These are phyloP conservation scores for Brachyhypopomus gauderio DNA, from an alignment of 2,113 vertebrate genomes.

Conservation along the genomic window DNA sequence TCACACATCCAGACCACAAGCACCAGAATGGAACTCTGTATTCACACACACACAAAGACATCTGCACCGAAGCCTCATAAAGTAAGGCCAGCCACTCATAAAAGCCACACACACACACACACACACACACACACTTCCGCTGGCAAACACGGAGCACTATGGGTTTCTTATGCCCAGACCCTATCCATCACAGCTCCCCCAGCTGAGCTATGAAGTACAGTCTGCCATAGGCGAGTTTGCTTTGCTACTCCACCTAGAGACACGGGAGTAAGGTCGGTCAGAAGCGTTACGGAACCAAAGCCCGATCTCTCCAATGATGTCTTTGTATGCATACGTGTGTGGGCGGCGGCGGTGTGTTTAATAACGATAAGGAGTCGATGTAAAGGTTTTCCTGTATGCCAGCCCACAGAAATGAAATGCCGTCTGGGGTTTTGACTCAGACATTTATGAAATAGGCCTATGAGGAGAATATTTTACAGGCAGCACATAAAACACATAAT, in stretches of 20 bases:
- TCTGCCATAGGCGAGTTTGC: constrained; percentile 43
- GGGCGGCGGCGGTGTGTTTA: background rate
- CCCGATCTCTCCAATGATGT: constrained; percentile 22
- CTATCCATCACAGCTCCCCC: constrained; percentile 49
- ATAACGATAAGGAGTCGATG: constrained; percentile 3
- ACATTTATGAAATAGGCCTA: too few relatives aligned
- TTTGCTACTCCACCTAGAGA: constrained; percentile 37
- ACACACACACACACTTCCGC: background rate
- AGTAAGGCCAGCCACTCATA: too few relatives aligned
- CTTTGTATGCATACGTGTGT: background rate
- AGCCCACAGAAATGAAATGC: background rate
- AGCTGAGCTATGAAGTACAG: constrained; percentile 43
- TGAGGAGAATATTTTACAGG: too few relatives aligned
- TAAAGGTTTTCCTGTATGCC: background rate
- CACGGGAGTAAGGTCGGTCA: constrained; percentile 44
- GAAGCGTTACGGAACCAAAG: constrained; percentile 35
- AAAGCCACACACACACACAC: constrained; percentile 29
- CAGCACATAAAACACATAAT: too few relatives aligned
- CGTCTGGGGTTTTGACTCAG: too few relatives aligned
- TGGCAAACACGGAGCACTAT: constrained; percentile 31
- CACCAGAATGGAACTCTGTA: background rate
- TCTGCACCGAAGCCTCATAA: too few relatives aligned
- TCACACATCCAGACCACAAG: background rate
- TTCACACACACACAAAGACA: too few relatives aligned
- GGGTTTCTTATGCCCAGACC: constrained; percentile 43